A percentile compares a stretch with the other conserved stretches of the same genome.
phyloP scores from a whole-genome alignment of 2,888 invertebrate species.

The Lycia hirtaria region DNA sequence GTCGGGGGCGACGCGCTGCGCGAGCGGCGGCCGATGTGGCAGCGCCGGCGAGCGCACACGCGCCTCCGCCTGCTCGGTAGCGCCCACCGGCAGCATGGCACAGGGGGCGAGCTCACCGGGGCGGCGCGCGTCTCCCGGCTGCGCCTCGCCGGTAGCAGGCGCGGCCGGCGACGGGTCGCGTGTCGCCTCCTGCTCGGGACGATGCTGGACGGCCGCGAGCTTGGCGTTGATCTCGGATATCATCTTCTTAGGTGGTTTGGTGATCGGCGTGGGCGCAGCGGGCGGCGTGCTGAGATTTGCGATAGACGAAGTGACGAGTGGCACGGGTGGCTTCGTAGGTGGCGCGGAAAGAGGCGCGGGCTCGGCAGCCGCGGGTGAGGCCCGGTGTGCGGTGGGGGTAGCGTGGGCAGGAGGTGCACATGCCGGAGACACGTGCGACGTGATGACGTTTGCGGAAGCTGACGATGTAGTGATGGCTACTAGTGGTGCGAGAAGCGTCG shows the following conservation, averaged over 20 bases:
- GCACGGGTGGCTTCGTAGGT: constrained; percentile 21
- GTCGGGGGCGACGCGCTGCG: constrained; percentile 59
- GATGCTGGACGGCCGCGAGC: constrained; percentile 59
- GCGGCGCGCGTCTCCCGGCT: constrained; percentile 51
- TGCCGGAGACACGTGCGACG: constrained; percentile 1
- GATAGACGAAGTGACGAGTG: constrained; percentile 32
- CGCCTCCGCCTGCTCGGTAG: constrained; percentile 73
- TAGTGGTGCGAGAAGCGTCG: constrained; percentile 19
- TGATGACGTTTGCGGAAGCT: constrained; percentile 11
- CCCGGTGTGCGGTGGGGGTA: constrained; percentile 10
- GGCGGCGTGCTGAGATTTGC: constrained; percentile 20
- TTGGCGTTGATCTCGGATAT: constrained; percentile 77
- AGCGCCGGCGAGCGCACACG: constrained; percentile 78
- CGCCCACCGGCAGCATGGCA: constrained; percentile 70
- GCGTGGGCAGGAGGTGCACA: not conserved
- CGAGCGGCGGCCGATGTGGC: constrained; percentile 72
- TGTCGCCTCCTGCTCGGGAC: constrained; percentile 36
- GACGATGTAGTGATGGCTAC: not conserved
- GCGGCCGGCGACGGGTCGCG: constrained; percentile 41
- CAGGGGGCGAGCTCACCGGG: constrained; percentile 61
- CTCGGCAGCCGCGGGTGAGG: constrained; percentile 22
- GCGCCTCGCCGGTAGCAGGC: constrained; percentile 46
- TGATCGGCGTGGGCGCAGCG: constrained; percentile 63
- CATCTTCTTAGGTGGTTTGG: constrained; percentile 77
- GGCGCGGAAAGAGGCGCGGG: constrained; percentile 26